Base-by-base conservation (phyloP, 2,113 vertebrate genomes). In the Mormyrus iriodes region DNA sequence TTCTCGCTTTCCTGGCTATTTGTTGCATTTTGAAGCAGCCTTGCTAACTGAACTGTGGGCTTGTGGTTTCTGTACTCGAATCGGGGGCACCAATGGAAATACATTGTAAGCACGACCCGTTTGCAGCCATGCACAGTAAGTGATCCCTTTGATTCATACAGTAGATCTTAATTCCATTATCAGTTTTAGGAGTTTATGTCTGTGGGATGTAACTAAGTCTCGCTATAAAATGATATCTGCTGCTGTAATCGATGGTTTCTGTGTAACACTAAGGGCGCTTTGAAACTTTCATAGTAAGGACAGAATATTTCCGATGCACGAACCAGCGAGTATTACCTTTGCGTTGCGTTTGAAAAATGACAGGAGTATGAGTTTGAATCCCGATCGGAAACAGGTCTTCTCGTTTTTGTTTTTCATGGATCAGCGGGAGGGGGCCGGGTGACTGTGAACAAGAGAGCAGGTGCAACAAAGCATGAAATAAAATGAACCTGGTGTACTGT, bases 61-160 rank as follows among this genome's bases (percentile, higher is more conserved):
- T 88, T 83, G 92, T 44, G 86, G 19, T 17, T 24, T 89, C 27
- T 91, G 86, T 89, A 92, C 76, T 44, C 51, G 89, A 86, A 46
- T 42, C 42, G 82, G 82, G 3, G 42, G 92, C 92, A 93, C 94
- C 93, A 94, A 99, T 99, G 98, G 98, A 99, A 97, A 99, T 99
- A 96, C 98, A 99, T 95, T 99, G 98, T 97, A 99, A 99, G 95
- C 98, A 99, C 98, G 98, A 99, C 96, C 98, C 98, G 94, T 99
- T 99, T 93, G 98, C 98, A 93, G 98, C 98, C 89, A 99, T 99
- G 98, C 98, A 99, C 96, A 97, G 98, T 99, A 98, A 99, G 98
- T 97, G 95, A 96, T 94, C 95, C 92, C 94, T 93, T 89, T 92
- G 73, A 79, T 42, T 79, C 17, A 79, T 42, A 42, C 5, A 42